These are phyloP conservation scores for Theretra japonica DNA, from an alignment of 2,888 invertebrate species.

Conservation along the genomic window DNA sequence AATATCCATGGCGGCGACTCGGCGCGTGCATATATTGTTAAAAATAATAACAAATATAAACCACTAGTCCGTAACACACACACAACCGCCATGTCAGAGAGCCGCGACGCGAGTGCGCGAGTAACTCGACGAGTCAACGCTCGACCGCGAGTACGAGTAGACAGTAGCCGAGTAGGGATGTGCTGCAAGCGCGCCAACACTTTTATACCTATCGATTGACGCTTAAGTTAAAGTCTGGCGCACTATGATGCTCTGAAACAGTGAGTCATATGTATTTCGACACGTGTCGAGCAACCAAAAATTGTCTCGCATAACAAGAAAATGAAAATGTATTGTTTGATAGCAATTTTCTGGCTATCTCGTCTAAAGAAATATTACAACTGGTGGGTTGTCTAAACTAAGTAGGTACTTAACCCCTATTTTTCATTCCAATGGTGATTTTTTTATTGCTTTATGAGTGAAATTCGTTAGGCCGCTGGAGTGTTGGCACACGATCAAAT, in stretches of 20 bases:
- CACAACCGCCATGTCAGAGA: constrained; percentile 65
- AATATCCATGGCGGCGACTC: constrained; percentile 77
- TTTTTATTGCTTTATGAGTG: not conserved
- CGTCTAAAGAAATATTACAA: no score
- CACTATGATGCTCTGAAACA: not conserved
- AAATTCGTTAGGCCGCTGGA: not conserved
- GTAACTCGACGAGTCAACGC: constrained; percentile 2
- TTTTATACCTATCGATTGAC: constrained; percentile 42
- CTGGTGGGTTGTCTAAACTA: no score
- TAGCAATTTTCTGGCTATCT: no score
- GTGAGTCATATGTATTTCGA: constrained; percentile 5
- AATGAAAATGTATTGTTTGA: no score
- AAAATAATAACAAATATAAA: constrained; percentile 75
- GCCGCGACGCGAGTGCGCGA: constrained; percentile 41
- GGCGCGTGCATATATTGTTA: constrained; percentile 67
- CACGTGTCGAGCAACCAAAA: not conserved
- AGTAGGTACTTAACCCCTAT: not conserved
- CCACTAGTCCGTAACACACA: constrained; percentile 74
- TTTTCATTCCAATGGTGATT: not conserved
- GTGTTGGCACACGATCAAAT: constrained; percentile 15
- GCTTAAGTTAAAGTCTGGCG: not conserved
- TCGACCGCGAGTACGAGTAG: constrained; percentile 31
- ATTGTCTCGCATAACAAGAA: not conserved
- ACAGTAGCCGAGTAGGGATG: constrained; percentile 47
- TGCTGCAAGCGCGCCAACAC: constrained; percentile 39